These are phyloP conservation scores for Fregata magnificens DNA, from an alignment of 2,113 vertebrate species.

Conservation along the genomic window DNA sequence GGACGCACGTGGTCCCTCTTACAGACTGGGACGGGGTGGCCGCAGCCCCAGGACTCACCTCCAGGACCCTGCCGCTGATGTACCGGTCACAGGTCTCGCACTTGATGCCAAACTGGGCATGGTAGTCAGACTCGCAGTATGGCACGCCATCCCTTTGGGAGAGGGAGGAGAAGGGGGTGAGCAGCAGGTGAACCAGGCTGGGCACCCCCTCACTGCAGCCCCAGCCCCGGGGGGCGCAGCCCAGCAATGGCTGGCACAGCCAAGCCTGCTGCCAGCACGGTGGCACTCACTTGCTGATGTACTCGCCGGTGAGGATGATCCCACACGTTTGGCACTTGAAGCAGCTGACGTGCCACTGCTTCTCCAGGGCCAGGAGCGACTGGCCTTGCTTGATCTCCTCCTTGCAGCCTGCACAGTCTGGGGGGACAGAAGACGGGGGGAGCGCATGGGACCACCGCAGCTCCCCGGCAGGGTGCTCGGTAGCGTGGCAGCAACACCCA, in stretches of 20 bases:
- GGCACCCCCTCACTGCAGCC: not conserved
- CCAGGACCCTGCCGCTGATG: conserved; percentile 96
- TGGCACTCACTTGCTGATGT: conserved; percentile 96
- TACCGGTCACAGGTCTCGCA: conserved; percentile 95
- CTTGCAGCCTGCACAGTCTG: conserved; percentile 95
- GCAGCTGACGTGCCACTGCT: conserved; percentile 99
- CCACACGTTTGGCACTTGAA: conserved; percentile 97
- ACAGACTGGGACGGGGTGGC: rapidly evolving
- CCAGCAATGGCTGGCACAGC: rapidly evolving
- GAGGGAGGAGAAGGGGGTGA: not conserved
- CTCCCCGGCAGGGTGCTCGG: rapidly evolving
- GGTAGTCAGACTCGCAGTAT: conserved; percentile 96
- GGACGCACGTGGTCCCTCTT: rapidly evolving
- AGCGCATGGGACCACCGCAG: rapidly evolving
- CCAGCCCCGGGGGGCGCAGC: not conserved
- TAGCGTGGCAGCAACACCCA: not conserved
- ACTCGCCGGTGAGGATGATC: conserved; percentile 94
- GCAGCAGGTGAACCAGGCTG: rapidly evolving
- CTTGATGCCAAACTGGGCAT: conserved; percentile 95
- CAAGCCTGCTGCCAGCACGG: rapidly evolving
- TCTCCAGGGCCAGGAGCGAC: conserved; percentile 94
- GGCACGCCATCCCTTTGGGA: conserved; percentile 89
- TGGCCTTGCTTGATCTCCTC: conserved; percentile 98
- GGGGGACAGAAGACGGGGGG: not conserved
- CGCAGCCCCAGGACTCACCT: conserved; percentile 77